Evolutionary conservation across 1,140 invertebrate species (phyloP).

Genomic region (Ceratoteleas bidentatus): DNA sequence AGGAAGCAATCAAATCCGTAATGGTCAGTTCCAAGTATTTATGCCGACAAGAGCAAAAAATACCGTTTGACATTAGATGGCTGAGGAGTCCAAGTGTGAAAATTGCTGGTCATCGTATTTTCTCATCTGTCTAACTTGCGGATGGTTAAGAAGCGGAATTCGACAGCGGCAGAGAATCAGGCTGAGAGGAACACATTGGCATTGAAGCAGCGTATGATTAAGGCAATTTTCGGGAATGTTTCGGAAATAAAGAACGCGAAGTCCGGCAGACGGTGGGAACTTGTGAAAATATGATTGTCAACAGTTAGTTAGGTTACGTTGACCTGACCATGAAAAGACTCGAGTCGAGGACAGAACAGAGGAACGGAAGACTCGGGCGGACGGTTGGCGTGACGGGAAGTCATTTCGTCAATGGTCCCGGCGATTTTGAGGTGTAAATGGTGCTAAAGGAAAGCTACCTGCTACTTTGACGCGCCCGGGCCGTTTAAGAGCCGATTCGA

Average conservation of each 20-base stretch:
- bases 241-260: constrained; percentile 12
- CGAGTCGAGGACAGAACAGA: constrained; percentile 54
- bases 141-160: too few species aligned
- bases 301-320: constrained; percentile 58
- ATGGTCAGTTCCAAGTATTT: too few species aligned
- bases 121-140: too few species aligned
- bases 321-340: constrained; percentile 54
- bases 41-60: too few species aligned
- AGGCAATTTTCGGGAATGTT: neutral
- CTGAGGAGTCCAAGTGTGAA: too few species aligned
- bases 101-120: too few species aligned
- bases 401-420: constrained; percentile 70
- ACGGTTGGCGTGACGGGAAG: constrained; percentile 73
- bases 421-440: constrained; percentile 70
- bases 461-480: constrained; percentile 61
- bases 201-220: neutral
- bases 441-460: constrained; percentile 68
- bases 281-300: constrained; percentile 61
- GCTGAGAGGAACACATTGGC: neutral
- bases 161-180: too few species aligned
- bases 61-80: too few species aligned
- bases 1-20: too few species aligned
- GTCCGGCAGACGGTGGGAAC: constrained; percentile 26
- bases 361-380: constrained; percentile 57
- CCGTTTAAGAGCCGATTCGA: constrained; percentile 43